These are phyloP conservation scores for Emys orbicularis DNA, from an alignment of 2,797 vertebrate species.

Conservation along the genomic window DNA sequence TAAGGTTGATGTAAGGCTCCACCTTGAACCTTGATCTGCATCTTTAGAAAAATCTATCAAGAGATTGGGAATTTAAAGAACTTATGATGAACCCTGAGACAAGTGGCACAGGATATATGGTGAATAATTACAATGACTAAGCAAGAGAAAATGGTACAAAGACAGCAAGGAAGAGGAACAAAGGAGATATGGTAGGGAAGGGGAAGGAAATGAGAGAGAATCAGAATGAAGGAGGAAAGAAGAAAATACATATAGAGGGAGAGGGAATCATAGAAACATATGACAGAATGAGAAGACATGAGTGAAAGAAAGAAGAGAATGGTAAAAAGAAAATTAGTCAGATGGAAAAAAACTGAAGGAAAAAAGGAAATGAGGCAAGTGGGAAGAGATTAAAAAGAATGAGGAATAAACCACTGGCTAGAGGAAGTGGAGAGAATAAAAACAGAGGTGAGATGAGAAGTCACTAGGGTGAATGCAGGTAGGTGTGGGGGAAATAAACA, in stretches of 20 bases:
- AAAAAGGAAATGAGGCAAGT: neutral
- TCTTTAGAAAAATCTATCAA: neutral
- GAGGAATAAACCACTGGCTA: neutral
- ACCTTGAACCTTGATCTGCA: neutral
- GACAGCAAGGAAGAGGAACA: accelerated
- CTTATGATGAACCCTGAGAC: neutral
- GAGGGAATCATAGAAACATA: neutral
- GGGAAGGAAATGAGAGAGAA: neutral
- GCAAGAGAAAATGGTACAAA: neutral
- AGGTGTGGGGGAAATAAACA: neutral
- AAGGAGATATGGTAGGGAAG: neutral
- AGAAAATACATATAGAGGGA: neutral
- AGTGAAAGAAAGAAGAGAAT: neutral
- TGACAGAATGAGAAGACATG: neutral
- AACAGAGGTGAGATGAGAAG: neutral
- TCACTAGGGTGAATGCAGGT: neutral
- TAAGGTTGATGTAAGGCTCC: neutral
- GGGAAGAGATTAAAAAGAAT: neutral
- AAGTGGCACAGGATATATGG: neutral
- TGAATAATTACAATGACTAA: neutral
- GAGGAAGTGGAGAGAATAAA: neutral
- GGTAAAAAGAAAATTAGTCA: accelerated
- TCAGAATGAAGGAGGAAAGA: neutral
- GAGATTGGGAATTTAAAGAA: neutral
- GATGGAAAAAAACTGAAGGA: accelerated